A percentile compares a stretch with the other conserved stretches of the same genome.
Evolutionary conservation across 2,888 invertebrate species (phyloP).

Genomic region (Phlogophora meticulosa): DNA sequence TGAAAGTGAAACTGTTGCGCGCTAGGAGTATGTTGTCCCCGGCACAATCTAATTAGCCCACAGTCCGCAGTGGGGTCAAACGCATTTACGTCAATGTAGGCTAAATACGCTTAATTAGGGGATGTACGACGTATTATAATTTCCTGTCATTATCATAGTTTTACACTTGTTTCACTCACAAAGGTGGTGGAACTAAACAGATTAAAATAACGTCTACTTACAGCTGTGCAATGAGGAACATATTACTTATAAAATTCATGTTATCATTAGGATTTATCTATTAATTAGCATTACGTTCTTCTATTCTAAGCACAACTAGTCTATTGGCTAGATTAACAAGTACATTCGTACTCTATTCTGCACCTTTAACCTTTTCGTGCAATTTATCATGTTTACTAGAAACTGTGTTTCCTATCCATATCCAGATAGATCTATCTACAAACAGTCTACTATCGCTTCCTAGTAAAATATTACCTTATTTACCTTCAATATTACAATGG

Average conservation of each 20-base stretch:
- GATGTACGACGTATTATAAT: constrained; percentile 70
- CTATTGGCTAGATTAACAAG: not conserved
- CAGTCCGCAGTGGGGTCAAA: constrained; percentile 72
- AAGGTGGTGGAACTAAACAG: constrained; percentile 14
- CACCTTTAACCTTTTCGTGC: constrained; percentile 11
- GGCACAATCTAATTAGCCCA: constrained; percentile 70
- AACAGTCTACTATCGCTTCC: constrained; percentile 24
- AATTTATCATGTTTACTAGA: constrained; percentile 22
- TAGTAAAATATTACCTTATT: constrained; percentile 42
- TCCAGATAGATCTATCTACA: constrained; percentile 11
- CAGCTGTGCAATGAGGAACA: not conserved
- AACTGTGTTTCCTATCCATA: constrained; percentile 15
- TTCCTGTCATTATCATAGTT: constrained; percentile 69
- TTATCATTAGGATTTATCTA: not conserved
- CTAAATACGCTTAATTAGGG: constrained; percentile 80
- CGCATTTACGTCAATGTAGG: constrained; percentile 73
- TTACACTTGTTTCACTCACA: constrained; percentile 43
- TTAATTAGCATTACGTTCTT: not conserved
- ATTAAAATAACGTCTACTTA: not conserved
- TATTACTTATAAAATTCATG: not conserved
- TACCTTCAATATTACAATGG: constrained; percentile 37
- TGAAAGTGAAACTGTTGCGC: constrained; percentile 42
- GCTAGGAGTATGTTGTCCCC: constrained; percentile 62
- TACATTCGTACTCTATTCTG: not conserved
- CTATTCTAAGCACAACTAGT: not conserved